Evolutionary conservation across 2,888 invertebrate species (phyloP), one percentile per base, ranked within the genome.

Genomic region (Penaeus monodon): DNA sequence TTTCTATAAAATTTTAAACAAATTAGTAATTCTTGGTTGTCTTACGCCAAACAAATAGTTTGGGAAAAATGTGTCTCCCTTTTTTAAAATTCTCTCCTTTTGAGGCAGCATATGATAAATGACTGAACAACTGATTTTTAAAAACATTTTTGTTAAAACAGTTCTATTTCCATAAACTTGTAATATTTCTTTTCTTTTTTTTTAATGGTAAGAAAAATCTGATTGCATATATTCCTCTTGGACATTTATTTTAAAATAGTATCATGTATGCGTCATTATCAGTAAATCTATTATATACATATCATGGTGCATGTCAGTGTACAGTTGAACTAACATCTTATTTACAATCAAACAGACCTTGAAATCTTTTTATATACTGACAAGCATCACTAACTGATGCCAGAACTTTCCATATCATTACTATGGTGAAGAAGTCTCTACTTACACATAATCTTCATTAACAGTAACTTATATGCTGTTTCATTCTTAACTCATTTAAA

Each of bases 161-260:
- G 44, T 74, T 27, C 29, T 76, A 12, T 44, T 33, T 76, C 29
- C 27, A 17, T 38, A 27, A 38, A 17, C 7, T 17, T 22, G 24
- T 24, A 38, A 20, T 22, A 14, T 76, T 76, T 76, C 7, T 76
- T 76, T 76, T 33, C 38, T 24, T 24, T 33, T 27, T 33, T 27
- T 24, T 77, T 44, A 27, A 38, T 49, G 49, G 14, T 44, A 77
- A 77, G 27, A 57, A 77, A 77, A 20, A 77, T 17, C 24, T 29
- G 44, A 44, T 77, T 49, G 57, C 57, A 57, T 57, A 57, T 57
- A 57, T 57, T 57, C 57, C 57, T 44, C 57, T 77, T 24, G 68
- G 76, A 86, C 86, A 86, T 86, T 81, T 86, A 86, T 86, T 82
- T 86, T 86, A 86, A 86, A 86, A 86, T 84, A 78, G 84, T 84